A percentile compares a stretch with the other conserved stretches of the same genome.
phyloP scores from a whole-genome alignment of 1,140 invertebrate genomes.

The Eupristina koningsbergeri region DNA sequence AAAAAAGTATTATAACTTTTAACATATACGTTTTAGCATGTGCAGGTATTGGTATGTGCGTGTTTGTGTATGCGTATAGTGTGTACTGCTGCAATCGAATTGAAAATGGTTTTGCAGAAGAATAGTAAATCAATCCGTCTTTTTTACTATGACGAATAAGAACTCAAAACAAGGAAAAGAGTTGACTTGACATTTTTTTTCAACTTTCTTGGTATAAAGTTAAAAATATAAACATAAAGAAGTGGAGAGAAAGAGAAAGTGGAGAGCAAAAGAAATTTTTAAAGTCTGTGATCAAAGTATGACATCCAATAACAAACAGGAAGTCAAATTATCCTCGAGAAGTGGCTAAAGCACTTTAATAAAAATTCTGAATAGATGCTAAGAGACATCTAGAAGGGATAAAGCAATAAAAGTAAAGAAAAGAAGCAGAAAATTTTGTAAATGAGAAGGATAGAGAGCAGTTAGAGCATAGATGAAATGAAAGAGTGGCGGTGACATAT shows the following conservation, averaged over 20 bases:
- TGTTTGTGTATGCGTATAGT: too few species aligned
- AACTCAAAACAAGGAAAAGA: slow-evolving; percentile 28
- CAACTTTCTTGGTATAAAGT: neutral
- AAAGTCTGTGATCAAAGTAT: neutral
- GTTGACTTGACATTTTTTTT: neutral
- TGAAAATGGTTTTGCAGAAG: slow-evolving; percentile 17
- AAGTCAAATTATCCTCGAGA: slow-evolving; percentile 35
- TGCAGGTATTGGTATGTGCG: too few species aligned
- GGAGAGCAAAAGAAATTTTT: slow-evolving; percentile 25
- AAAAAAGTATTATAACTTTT: too few species aligned
- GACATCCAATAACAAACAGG: slow-evolving; percentile 43
- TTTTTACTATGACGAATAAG: neutral
- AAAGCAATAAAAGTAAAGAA: slow-evolving; percentile 29
- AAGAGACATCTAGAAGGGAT: slow-evolving; percentile 31
- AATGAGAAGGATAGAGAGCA: slow-evolving; percentile 49
- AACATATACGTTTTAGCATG: too few species aligned
- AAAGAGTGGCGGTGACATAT: neutral
- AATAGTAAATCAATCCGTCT: slow-evolving; percentile 36
- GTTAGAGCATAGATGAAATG: neutral
- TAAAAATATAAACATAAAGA: slow-evolving; percentile 15
- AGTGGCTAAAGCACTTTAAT: slow-evolving; percentile 16
- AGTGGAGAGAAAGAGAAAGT: slow-evolving; percentile 11
- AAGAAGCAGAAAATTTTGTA: slow-evolving; percentile 49
- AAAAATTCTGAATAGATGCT: neutral
- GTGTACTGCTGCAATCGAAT: too few species aligned